Base-by-base conservation (phyloP, 2,888 invertebrate species). In the Sesia bembeciformis region DNA sequence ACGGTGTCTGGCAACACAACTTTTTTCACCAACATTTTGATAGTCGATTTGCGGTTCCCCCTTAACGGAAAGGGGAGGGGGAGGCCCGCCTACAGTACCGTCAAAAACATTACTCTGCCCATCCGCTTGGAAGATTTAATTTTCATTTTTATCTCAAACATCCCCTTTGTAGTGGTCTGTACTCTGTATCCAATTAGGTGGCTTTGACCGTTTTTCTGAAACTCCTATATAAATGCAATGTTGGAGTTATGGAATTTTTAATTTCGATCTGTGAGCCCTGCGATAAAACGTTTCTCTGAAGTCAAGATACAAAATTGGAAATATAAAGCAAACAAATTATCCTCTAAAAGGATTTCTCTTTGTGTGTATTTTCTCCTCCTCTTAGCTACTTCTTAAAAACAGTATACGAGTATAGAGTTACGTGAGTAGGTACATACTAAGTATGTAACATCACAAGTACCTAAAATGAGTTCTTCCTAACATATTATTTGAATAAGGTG, bases 71-170 rank as follows among this genome's bases (percentile, higher is more conserved):
- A 65, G 68, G 65, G 61, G 57, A 52, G 58, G 54, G 57, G 62
- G 54, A 53, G 51, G 58, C 66, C 70, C 73, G 81, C 77, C 83
- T 76, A 75, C 77, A 76, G 75, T 77, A 83, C 86, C 89, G 89
- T 88, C 90, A 88, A 85, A 88, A 89, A 89, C 90, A 89, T 89
- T 88, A 88, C 87, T 85, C 82, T 84, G 85, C 81, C 75, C 86
- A 86, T 88, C 88, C 90, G 80, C 72, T 74, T 77, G 90, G 90
- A 90, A 90, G 90, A 90, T 89, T 90, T 90, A 89, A 90, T 90
- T 90, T 90, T 90, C 90, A 90, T 90, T 90, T 90, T 90, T 90
- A 90, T 89, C 89, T 83, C 87, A 89, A 88, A 88, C 88, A 86
- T 84, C 87, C 83, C 81, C 87, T 90, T 90, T 89, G 90, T 88